phyloP scores from a whole-genome alignment of 53 echinoderm and acorn worm genomes.

The Crossaster papposus region DNA sequence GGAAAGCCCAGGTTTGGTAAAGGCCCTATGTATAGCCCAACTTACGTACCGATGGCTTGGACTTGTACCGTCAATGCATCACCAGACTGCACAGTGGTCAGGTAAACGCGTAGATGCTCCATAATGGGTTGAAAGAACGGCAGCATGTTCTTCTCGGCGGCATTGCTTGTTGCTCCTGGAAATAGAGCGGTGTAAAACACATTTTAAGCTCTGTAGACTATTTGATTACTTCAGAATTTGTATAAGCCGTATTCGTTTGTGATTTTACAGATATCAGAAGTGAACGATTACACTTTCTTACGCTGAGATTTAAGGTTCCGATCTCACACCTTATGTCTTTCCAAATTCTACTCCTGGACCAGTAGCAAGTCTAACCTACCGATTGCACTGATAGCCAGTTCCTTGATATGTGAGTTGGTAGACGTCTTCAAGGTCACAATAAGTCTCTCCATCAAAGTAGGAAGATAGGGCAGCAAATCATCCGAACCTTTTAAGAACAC shows the following conservation, averaged over 20 bases:
- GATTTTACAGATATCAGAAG: no score
- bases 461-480: slow-evolving; percentile 84
- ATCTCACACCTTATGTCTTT: not conserved
- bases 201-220: no score
- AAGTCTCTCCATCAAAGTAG: slow-evolving; percentile 87
- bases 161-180: slow-evolving; percentile 90
- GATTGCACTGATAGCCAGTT: slow-evolving; percentile 96
- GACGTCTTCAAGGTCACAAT: slow-evolving; percentile 85
- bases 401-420: slow-evolving; percentile 76
- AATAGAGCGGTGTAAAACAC: not conserved
- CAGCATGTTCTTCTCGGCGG: slow-evolving; percentile 90
- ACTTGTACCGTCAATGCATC: slow-evolving; percentile 83
- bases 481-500: slow-evolving; percentile 75
- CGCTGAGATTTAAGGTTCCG: no score
- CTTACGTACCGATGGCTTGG: slow-evolving; percentile 83
- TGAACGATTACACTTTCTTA: no score
- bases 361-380: slow-evolving; percentile 62
- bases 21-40: no score
- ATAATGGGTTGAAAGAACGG: slow-evolving; percentile 93
- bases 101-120: slow-evolving; percentile 86
- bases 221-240: no score
- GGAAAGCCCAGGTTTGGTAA: no score
- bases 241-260: no score
- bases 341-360: not conserved
- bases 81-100: slow-evolving; percentile 66